Evolutionary conservation across 92 coral and sea anemone genomes (phyloP).

Genomic region (Porites lobata): DNA sequence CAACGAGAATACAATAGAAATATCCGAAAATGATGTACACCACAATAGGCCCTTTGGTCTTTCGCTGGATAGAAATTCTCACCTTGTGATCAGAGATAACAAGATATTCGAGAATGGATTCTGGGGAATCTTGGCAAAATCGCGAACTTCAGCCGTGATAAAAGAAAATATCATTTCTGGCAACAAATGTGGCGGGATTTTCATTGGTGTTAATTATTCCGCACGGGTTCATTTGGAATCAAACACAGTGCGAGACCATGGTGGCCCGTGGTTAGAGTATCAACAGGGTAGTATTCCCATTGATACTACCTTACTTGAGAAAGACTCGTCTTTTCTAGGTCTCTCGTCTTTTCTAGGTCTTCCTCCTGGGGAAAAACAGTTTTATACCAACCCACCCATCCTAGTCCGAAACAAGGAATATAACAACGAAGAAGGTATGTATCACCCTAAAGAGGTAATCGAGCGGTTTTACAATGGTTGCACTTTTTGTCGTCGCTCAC

Average conservation of each 20-base stretch:
- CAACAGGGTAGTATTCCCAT: too few relatives aligned
- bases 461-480: slow-evolving; percentile 20
- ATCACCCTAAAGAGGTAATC: slow-evolving; percentile 54
- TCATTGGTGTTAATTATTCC: slow-evolving; percentile 47
- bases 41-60: slow-evolving; percentile 52
- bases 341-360: not conserved
- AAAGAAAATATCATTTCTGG: slow-evolving; percentile 50
- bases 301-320: too few relatives aligned
- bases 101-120: slow-evolving; percentile 71
- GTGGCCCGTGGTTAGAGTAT: slow-evolving; percentile 70
- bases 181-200: slow-evolving; percentile 81
- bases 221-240: slow-evolving; percentile 46
- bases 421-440: slow-evolving; percentile 42
- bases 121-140: slow-evolving; percentile 57
- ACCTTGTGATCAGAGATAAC: slow-evolving; percentile 26
- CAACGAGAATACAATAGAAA: not conserved
- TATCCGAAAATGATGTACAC: slow-evolving; percentile 39
- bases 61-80: slow-evolving; percentile 18
- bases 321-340: not conserved
- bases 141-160: slow-evolving; percentile 46
- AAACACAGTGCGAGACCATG: slow-evolving; percentile 66
- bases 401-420: slow-evolving; percentile 22
- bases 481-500: slow-evolving; percentile 46
- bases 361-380: not conserved
- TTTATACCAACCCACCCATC: slow-evolving; percentile 44